Evolutionary conservation across 37 sponge, comb jelly and placozoan genomes (phyloP).

Genomic region (Chondrosia reniformis): DNA sequence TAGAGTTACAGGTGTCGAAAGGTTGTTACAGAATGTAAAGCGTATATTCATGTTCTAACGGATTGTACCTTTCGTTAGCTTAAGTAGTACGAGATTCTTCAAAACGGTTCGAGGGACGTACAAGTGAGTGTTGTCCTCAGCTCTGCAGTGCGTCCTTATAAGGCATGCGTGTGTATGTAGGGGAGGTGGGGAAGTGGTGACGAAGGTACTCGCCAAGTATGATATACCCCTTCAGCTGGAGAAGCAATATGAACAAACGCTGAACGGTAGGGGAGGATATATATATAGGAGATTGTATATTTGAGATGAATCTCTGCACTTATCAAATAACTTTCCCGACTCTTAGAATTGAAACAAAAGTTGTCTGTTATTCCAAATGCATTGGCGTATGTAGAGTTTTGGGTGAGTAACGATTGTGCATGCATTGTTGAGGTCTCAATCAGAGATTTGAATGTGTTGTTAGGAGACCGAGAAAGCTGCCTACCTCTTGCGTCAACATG

Average conservation of each 20-base stretch:
- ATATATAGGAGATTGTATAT: neutral
- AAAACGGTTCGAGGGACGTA: constrained; percentile 86
- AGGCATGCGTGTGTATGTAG: neutral
- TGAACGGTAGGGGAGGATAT: constrained; percentile 39
- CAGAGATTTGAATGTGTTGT: neutral
- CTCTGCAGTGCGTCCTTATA: neutral
- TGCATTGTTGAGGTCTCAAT: neutral
- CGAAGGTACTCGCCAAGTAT: constrained; percentile 87
- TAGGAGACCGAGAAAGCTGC: constrained; percentile 87
- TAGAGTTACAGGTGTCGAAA: neutral
- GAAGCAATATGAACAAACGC: constrained; percentile 48
- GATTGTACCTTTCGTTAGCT: constrained; percentile 12
- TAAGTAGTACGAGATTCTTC: constrained; percentile 95
- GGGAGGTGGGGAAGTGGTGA: constrained; percentile 74
- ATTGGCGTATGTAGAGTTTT: constrained; percentile 48
- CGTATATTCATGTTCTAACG: neutral
- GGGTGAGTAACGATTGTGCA: constrained; percentile 38
- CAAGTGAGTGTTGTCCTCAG: constrained; percentile 32
- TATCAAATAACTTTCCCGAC: neutral
- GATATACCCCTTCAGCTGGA: constrained; percentile 62
- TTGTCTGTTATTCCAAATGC: constrained; percentile 47
- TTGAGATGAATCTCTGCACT: too few species aligned
- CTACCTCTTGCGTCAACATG: constrained; percentile 84
- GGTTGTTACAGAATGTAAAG: neutral
- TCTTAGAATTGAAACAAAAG: constrained; percentile 31